phyloP scores from a whole-genome alignment of 2,888 invertebrate species.

The Camptogramma bilineatum region DNA sequence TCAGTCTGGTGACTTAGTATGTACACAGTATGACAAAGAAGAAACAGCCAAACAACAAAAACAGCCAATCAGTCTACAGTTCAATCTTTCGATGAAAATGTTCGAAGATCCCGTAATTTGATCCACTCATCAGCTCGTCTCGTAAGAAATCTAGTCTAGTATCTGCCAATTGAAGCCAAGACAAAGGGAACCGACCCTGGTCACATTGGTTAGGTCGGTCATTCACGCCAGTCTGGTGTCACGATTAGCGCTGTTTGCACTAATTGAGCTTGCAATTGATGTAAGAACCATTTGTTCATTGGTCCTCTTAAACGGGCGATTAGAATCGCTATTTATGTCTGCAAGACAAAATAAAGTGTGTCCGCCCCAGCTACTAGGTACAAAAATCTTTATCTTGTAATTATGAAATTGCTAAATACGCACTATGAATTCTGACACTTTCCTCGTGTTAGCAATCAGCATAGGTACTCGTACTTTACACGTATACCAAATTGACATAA shows the following conservation, averaged over 20 bases:
- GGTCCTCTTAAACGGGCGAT: conserved; percentile 40
- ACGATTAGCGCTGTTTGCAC: conserved; percentile 66
- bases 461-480: too few relatives aligned
- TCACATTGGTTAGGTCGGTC: conserved; percentile 59
- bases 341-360: background rate
- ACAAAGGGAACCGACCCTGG: conserved; percentile 40
- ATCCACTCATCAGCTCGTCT: background rate
- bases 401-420: too few relatives aligned
- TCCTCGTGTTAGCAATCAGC: too few relatives aligned
- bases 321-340: conserved; percentile 17
- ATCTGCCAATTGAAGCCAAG: conserved; percentile 27
- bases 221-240: conserved; percentile 73
- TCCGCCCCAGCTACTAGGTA: too few relatives aligned
- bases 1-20: too few relatives aligned
- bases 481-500: too few relatives aligned
- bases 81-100: background rate
- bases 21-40: too few relatives aligned
- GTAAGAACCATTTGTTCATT: conserved; percentile 52
- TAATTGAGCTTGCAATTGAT: conserved; percentile 54
- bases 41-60: background rate
- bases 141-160: background rate
- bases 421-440: too few relatives aligned
- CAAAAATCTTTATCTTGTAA: too few relatives aligned
- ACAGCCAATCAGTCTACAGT: background rate
- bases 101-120: background rate